phyloP scores from a whole-genome alignment of 1,140 invertebrate genomes.

The Zaprionus lachaisei region DNA sequence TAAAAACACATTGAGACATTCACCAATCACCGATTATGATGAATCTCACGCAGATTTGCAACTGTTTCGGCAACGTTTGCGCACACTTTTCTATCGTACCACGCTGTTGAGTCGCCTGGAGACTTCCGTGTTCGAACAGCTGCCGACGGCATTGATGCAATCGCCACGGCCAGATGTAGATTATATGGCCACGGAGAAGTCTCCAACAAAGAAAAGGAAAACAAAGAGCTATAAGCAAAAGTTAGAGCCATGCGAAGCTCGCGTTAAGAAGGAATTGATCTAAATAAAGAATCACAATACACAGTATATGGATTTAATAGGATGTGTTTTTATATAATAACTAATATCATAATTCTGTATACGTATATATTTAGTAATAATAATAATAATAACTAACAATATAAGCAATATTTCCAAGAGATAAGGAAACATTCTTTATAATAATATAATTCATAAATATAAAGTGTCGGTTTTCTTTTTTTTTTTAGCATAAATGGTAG shows the following conservation, averaged over 20 bases:
- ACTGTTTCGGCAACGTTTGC: constrained; percentile 66
- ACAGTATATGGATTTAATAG: constrained; percentile 18
- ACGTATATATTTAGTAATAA: constrained; percentile 29
- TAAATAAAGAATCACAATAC: neutral
- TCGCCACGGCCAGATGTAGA: constrained; percentile 22
- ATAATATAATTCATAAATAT: constrained; percentile 14
- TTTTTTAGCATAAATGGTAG: constrained; percentile 18
- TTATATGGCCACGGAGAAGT: neutral
- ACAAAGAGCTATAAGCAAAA: neutral
- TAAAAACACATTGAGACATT: neutral
- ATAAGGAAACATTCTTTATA: constrained; percentile 21
- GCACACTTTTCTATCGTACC: constrained; percentile 66
- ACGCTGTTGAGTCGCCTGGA: constrained; percentile 68
- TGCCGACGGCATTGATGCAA: constrained; percentile 36
- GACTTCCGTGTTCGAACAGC: constrained; percentile 34
- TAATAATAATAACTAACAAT: constrained; percentile 48
- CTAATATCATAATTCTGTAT: constrained; percentile 36
- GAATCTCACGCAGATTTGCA: constrained; percentile 42
- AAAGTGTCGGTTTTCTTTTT: neutral
- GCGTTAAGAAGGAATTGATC: constrained; percentile 8
- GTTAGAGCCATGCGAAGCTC: neutral
- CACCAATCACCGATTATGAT: constrained; percentile 5
- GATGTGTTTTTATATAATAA: constrained; percentile 34
- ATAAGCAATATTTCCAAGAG: constrained; percentile 22
- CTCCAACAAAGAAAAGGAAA: neutral